Conservation (phyloP, 2,113 vertebrate genomes). For the Bos taurus region DNA sequence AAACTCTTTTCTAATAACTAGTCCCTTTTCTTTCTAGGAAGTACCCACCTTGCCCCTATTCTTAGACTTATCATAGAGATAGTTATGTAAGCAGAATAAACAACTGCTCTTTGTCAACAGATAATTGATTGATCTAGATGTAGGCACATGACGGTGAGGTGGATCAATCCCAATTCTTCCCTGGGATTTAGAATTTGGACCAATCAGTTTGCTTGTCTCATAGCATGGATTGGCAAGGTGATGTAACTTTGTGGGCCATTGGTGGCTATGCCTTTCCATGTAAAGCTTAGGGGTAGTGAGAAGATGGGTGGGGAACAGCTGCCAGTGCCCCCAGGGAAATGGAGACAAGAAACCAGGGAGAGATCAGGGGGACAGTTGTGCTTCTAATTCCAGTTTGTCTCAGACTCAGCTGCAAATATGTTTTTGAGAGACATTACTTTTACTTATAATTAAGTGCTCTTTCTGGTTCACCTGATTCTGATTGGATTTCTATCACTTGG, state of each 20-base stretch:
- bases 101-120: neutral
- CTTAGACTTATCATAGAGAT: neutral
- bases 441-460: neutral
- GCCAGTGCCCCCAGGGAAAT: neutral
- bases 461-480: neutral
- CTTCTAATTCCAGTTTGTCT: neutral
- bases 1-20: neutral
- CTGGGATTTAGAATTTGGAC: neutral
- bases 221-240: neutral
- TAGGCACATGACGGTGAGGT: neutral
- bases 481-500: neutral
- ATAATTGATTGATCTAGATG: neutral
- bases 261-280: neutral
- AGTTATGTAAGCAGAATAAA: neutral
- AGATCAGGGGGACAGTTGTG: neutral
- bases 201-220: neutral
- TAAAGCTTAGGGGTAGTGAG: neutral
- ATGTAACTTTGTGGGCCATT: neutral
- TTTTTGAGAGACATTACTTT: neutral
- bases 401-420: neutral
- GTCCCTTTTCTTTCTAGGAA: neutral
- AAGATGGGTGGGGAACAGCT: neutral
- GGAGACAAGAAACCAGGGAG: neutral
- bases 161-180: neutral
- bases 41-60: neutral